A percentile compares a stretch with the other conserved stretches of the same genome.
Evolutionary conservation across 2,113 vertebrate genomes (phyloP).

Genomic region (Saguinus midas): DNA sequence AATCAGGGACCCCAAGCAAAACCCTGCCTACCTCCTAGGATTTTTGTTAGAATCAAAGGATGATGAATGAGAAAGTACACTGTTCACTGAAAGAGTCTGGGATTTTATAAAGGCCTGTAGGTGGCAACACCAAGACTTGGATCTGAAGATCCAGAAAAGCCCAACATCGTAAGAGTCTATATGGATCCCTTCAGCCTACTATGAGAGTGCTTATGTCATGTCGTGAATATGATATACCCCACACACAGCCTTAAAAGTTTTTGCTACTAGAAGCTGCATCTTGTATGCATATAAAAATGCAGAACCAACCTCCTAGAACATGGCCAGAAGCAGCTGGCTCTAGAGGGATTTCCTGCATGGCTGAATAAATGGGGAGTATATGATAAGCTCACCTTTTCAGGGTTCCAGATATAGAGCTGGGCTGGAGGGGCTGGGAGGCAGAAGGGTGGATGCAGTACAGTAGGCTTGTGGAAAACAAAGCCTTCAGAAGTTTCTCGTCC

Average conservation of each 20-base stretch:
- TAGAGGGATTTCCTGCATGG: not conserved
- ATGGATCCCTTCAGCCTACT: not conserved
- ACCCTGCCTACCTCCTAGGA: not conserved
- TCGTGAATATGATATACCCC: not conserved
- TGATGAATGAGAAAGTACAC: not conserved
- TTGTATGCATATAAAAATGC: not conserved
- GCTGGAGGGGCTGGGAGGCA: not conserved
- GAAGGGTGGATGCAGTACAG: not conserved
- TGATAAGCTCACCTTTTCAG: not conserved
- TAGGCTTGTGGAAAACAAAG: not conserved
- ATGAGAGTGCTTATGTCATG: not conserved
- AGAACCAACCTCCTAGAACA: not conserved
- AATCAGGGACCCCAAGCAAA: not conserved
- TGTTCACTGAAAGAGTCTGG: not conserved
- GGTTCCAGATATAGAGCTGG: not conserved
- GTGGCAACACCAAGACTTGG: not conserved
- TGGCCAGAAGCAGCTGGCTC: not conserved
- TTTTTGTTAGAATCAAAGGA: not conserved
- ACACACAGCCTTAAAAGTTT: not conserved
- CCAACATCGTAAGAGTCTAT: not conserved
- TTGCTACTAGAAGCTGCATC: not conserved
- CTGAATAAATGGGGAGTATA: not conserved
- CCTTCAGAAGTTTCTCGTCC: not conserved
- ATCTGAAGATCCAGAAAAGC: not conserved
- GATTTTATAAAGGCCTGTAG: not conserved